Conservation (phyloP, 2,113 vertebrate genomes). For the Otis tarda region DNA sequence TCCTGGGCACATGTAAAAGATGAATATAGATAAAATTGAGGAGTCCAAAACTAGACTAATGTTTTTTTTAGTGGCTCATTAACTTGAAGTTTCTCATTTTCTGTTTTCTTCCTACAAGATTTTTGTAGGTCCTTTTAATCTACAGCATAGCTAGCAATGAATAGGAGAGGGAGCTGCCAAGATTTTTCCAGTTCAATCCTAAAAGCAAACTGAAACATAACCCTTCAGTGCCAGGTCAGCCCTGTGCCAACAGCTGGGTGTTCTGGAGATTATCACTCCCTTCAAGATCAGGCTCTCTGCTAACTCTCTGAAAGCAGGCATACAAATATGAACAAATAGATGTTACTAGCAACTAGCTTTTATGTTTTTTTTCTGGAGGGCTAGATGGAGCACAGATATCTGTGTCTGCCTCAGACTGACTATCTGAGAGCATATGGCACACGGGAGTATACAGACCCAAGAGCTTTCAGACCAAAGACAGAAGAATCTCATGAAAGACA, state of each 20-base stretch:
- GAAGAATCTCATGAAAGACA: background rate
- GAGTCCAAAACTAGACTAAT: background rate
- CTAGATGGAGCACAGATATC: background rate
- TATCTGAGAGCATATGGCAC: background rate
- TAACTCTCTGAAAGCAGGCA: background rate
- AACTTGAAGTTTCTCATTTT: background rate
- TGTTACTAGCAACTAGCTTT: background rate
- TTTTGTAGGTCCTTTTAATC: background rate
- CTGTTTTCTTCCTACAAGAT: background rate
- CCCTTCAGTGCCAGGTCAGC: background rate
- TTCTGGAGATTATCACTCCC: constrained; percentile 5
- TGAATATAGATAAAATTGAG: background rate
- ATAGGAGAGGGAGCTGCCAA: constrained; percentile 4
- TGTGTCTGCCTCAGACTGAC: background rate
- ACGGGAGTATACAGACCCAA: background rate
- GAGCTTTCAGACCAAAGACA: background rate
- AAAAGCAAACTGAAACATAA: background rate
- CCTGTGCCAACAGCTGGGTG: background rate
- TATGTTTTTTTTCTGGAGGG: background rate
- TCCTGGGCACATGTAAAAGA: background rate
- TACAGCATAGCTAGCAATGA: background rate
- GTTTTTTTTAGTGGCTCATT: background rate
- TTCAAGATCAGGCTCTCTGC: background rate
- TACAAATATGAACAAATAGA: background rate
- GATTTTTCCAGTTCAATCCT: constrained; percentile 20